Percentiles rank a stretch among this genome's conserved stretches.
Evolutionary conservation across 30 jellyfish, hydroid and myxozoan genomes (phyloP).

Genomic region (Hydractinia symbiolongicarpus): DNA sequence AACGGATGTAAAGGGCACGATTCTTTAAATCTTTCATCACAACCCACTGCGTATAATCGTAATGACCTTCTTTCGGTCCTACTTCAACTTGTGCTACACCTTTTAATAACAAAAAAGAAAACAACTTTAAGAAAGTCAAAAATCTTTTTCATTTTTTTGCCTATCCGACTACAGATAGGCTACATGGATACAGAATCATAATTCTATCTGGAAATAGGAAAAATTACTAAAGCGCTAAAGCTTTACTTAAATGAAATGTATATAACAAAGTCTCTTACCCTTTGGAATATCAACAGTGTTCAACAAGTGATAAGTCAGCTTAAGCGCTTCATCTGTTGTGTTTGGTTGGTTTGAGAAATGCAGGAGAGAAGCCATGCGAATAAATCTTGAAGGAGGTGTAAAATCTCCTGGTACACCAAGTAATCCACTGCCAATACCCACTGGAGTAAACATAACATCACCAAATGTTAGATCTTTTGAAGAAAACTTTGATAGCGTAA

Average conservation of each 20-base stretch:
- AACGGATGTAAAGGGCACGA: not conserved
- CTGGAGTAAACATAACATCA: not conserved
- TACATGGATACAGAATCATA: too few relatives aligned
- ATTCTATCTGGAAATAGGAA: too few relatives aligned
- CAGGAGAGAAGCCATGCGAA: constrained; percentile 5
- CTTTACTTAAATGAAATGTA: too few relatives aligned
- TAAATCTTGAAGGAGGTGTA: constrained; percentile 4
- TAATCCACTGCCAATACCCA: constrained; percentile 6
- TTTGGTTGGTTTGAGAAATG: not conserved
- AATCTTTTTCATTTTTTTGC: too few relatives aligned
- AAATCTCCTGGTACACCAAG: constrained; percentile 20
- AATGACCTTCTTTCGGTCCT: not conserved
- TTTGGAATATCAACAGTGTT: constrained; percentile 19
- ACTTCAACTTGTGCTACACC: constrained; percentile 2
- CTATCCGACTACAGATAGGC: too few relatives aligned
- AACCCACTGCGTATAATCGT: constrained; percentile 12
- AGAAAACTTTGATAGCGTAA: not conserved
- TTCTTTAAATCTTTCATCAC: constrained; percentile 10
- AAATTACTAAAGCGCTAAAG: too few relatives aligned
- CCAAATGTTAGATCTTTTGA: not conserved
- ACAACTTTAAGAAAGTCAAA: too few relatives aligned
- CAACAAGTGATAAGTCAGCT: not conserved
- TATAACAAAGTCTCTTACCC: not conserved
- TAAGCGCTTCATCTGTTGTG: not conserved
- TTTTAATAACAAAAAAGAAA: not conserved